Percentiles rank a stretch among this genome's conserved stretches.
These are phyloP conservation scores for Macropis europaea DNA, from an alignment of 2,888 invertebrate species.

Conservation along the genomic window DNA sequence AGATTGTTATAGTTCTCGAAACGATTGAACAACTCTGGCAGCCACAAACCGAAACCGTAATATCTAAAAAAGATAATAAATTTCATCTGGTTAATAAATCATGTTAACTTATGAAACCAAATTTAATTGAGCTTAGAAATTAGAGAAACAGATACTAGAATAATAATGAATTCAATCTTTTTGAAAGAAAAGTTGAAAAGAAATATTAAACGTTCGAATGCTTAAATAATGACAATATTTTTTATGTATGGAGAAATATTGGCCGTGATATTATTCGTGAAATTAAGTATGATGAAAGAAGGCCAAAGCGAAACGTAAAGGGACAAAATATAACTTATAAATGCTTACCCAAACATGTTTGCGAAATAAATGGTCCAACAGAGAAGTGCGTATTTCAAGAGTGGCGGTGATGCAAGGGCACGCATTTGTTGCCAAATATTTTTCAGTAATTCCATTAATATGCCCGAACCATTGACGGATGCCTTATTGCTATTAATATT, in stretches of 20 bases:
- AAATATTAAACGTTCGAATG: too few relatives aligned
- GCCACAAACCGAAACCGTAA: conserved; percentile 87
- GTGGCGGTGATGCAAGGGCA: conserved; percentile 82
- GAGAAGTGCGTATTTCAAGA: conserved; percentile 82
- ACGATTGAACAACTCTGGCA: conserved; percentile 87
- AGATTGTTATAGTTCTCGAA: conserved; percentile 78
- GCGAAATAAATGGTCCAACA: conserved; percentile 84
- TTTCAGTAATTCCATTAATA: conserved; percentile 76
- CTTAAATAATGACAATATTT: too few relatives aligned
- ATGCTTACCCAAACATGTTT: conserved; percentile 85
- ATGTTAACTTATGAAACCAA: neutral
- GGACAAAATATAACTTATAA: neutral
- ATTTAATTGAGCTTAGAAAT: too few relatives aligned
- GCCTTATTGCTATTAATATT: conserved; percentile 27
- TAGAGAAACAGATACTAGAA: too few relatives aligned
- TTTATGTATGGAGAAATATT: too few relatives aligned
- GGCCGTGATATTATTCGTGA: too few relatives aligned
- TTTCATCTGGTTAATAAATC: neutral
- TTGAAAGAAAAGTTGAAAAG: too few relatives aligned
- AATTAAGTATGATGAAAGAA: too few relatives aligned
- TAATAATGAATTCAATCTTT: too few relatives aligned
- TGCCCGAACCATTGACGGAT: conserved; percentile 8
- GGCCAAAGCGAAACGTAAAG: too few relatives aligned
- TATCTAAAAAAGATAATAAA: conserved; percentile 80
- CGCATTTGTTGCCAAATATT: conserved; percentile 83